Conservation (phyloP, 2,797 vertebrate species). For the Hypotaenidia philippensis region DNA sequence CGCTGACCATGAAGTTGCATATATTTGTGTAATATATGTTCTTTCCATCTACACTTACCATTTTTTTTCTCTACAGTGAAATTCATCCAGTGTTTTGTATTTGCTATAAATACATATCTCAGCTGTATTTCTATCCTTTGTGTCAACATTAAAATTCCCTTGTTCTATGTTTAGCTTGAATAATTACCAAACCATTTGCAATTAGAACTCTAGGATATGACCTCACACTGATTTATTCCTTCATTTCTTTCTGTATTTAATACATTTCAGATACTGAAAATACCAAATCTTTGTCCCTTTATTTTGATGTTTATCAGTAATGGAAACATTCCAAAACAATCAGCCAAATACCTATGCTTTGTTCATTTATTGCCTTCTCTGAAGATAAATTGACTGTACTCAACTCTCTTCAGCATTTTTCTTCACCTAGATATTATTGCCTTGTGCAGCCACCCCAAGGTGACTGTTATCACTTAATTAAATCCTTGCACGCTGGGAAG, state of each 20-base stretch:
- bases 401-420: conserved; percentile 88
- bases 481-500: conserved; percentile 91
- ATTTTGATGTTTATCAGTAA: conserved; percentile 87
- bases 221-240: conserved; percentile 79
- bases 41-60: neutral
- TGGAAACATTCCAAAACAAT: conserved; percentile 87
- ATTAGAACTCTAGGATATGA: conserved; percentile 82
- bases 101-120: conserved; percentile 70
- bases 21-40: conserved; percentile 24
- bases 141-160: conserved; percentile 79
- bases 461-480: conserved; percentile 97
- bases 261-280: conserved; percentile 83
- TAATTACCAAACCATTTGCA: conserved; percentile 82
- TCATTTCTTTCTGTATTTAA: conserved; percentile 79
- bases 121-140: conserved; percentile 72
- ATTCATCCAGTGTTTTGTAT: conserved; percentile 62
- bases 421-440: conserved; percentile 92
- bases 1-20: neutral
- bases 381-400: conserved; percentile 89
- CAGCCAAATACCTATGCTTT: conserved; percentile 86
- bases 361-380: conserved; percentile 86
- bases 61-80: conserved; percentile 36
- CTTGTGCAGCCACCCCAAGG: conserved; percentile 92
- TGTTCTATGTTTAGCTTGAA: conserved; percentile 81
- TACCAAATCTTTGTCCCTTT: conserved; percentile 82